phyloP scores from a whole-genome alignment of 92 coral and sea anemone genomes.

The Porites rus region DNA sequence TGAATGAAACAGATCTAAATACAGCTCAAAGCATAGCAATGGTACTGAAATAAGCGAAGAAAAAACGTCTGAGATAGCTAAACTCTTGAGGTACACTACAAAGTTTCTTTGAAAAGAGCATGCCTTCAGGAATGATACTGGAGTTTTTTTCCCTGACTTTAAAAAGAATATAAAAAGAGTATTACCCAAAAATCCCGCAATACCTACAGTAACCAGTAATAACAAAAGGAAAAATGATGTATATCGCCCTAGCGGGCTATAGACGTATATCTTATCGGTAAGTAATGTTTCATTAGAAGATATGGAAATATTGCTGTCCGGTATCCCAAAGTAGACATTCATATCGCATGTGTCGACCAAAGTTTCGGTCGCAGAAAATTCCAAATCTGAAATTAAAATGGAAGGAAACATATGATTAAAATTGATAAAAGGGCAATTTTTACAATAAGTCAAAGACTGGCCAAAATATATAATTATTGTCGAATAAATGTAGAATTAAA shows the following conservation, averaged over 20 bases:
- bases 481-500: no score
- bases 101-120: neutral
- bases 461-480: no score
- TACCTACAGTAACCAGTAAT: neutral
- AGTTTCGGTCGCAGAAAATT: neutral
- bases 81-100: neutral
- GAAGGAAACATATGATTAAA: no score
- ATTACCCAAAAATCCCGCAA: neutral
- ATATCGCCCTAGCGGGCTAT: neutral
- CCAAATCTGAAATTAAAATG: neutral
- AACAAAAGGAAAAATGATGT: neutral
- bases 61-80: conserved; percentile 1
- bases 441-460: no score
- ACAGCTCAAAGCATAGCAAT: neutral
- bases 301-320: neutral
- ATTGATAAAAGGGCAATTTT: no score
- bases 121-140: neutral
- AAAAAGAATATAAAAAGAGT: neutral
- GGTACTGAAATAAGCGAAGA: conserved; percentile 1
- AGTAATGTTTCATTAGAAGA: neutral
- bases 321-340: neutral
- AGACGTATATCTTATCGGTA: neutral
- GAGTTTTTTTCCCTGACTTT: neutral
- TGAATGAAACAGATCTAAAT: neutral
- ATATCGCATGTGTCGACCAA: neutral